A percentile compares a stretch with the other conserved stretches of the same genome.
Conservation (phyloP, 2,797 vertebrate genomes). For the Labroides dimidiatus region DNA sequence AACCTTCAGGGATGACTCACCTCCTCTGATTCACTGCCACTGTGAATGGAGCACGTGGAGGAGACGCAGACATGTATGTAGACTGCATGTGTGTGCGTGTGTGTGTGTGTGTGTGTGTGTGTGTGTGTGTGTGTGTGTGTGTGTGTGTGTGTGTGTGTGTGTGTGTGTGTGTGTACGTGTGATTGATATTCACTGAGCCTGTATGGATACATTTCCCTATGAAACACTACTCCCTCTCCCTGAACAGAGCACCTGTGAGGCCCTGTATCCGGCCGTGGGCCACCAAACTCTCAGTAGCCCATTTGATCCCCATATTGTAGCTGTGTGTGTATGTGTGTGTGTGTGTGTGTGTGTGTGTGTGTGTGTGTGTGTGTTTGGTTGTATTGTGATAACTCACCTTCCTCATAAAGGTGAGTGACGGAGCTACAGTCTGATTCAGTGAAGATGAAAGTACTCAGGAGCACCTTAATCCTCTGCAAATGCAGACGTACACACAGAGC, state of each 20-base stretch:
- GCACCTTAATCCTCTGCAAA: slow-evolving; percentile 8
- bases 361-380: slow-evolving; percentile 1
- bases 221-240: slow-evolving; percentile 55
- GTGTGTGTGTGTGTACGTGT: slow-evolving; percentile 23
- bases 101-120: too few species aligned
- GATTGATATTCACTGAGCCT: slow-evolving; percentile 67
- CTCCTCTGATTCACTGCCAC: slow-evolving; percentile 63
- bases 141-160: too few species aligned
- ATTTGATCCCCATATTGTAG: slow-evolving; percentile 25
- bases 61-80: slow-evolving; percentile 43
- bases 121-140: too few species aligned
- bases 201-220: slow-evolving; percentile 61
- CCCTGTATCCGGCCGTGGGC: slow-evolving; percentile 33
- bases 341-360: not conserved
- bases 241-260: slow-evolving; percentile 59
- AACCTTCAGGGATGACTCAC: slow-evolving; percentile 71
- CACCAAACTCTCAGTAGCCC: slow-evolving; percentile 19
- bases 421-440: slow-evolving; percentile 1
- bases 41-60: slow-evolving; percentile 64
- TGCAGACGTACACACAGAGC: slow-evolving; percentile 11
- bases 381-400: slow-evolving; percentile 15
- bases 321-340: not conserved
- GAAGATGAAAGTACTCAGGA: slow-evolving; percentile 22
- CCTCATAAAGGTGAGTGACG: slow-evolving; percentile 22
- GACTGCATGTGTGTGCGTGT: not conserved